A percentile compares a stretch with the other conserved stretches of the same genome.
phyloP scores from a whole-genome alignment of 1,140 invertebrate species.

The Homalodisca vitripennis region DNA sequence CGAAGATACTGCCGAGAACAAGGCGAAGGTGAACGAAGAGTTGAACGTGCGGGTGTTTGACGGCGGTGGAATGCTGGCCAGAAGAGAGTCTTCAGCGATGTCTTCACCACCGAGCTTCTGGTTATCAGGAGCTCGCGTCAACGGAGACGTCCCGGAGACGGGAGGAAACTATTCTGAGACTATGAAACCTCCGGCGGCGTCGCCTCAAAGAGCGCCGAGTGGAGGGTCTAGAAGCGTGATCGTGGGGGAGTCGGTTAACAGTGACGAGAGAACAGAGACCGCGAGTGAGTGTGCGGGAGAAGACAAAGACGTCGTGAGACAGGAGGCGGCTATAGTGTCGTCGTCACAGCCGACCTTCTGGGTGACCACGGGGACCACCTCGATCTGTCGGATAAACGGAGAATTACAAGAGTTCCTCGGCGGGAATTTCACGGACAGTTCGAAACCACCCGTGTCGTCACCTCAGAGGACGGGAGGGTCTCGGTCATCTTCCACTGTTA shows the following conservation, averaged over 20 bases:
- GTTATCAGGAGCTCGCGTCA: not conserved
- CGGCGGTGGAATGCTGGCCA: constrained; percentile 47
- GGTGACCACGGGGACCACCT: constrained; percentile 32
- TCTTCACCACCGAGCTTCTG: not conserved
- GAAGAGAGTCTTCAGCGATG: not conserved
- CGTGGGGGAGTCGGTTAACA: not conserved
- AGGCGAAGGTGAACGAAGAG: constrained; percentile 52
- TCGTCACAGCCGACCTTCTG: constrained; percentile 35
- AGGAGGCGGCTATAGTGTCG: not conserved
- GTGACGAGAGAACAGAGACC: not conserved
- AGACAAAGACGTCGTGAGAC: not conserved
- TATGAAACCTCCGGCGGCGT: constrained; percentile 4
- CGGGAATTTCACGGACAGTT: not conserved
- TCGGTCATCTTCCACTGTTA: not conserved
- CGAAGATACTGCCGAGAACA: constrained; percentile 36
- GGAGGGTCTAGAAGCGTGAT: not conserved
- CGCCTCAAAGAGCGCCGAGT: not conserved
- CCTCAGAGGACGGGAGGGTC: constrained; percentile 1
- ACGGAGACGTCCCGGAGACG: constrained; percentile 10
- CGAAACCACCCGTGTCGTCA: not conserved
- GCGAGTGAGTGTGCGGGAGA: not conserved
- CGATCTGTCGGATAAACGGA: constrained; percentile 38
- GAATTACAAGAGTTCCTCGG: constrained; percentile 2
- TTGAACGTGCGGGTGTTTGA: constrained; percentile 56
- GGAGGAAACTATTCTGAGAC: not conserved